A percentile compares a stretch with the other conserved stretches of the same genome.
Evolutionary conservation across 2,113 vertebrate genomes (phyloP).

Genomic region (Elephantulus edwardii): DNA sequence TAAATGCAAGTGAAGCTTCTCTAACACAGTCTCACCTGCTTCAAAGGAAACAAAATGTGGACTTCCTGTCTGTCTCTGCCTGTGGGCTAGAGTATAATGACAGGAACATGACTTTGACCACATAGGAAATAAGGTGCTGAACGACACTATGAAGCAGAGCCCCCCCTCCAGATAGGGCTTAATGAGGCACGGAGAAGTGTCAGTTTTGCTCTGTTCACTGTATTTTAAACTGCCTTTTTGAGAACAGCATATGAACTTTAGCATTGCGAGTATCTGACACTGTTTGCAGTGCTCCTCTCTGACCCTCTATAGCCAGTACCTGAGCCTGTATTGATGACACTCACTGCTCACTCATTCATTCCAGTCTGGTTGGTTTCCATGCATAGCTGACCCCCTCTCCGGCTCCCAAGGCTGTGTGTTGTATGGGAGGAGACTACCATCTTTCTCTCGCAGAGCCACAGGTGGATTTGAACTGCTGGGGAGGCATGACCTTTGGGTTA

Average conservation of each 20-base stretch:
- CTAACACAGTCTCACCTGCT: background rate
- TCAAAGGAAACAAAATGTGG: background rate
- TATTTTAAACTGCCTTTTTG: background rate
- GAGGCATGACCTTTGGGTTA: too few species aligned
- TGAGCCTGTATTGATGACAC: accelerated
- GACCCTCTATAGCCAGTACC: background rate
- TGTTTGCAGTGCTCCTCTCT: accelerated
- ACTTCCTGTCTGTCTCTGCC: accelerated
- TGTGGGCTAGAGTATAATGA: accelerated
- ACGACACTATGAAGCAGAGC: accelerated
- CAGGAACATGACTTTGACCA: background rate
- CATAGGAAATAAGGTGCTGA: accelerated
- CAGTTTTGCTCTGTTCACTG: accelerated
- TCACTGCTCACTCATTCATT: too few species aligned
- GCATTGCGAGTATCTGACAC: background rate
- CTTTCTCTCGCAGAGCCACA: too few species aligned
- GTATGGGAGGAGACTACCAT: too few species aligned
- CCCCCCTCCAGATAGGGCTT: accelerated
- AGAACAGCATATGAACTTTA: too few species aligned
- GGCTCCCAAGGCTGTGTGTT: too few species aligned
- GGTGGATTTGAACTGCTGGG: too few species aligned
- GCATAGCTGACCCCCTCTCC: too few species aligned
- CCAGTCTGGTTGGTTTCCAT: too few species aligned
- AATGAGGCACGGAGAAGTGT: accelerated
- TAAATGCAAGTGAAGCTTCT: accelerated